These are phyloP conservation scores for Apoda limacodes DNA, from an alignment of 2,888 invertebrate genomes.

Conservation along the genomic window DNA sequence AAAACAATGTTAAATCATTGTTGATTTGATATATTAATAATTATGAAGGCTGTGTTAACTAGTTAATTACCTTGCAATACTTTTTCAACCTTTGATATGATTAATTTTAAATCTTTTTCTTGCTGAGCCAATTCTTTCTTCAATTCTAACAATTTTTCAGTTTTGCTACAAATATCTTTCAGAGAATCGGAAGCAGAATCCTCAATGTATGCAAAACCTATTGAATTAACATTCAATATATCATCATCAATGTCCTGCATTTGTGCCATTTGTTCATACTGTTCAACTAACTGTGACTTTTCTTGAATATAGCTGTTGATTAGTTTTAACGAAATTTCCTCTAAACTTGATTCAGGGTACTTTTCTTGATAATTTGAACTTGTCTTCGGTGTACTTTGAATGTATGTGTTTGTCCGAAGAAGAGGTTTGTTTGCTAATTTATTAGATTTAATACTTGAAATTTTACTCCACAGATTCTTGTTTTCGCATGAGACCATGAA, in stretches of 20 bases:
- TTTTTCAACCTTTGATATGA: constrained; percentile 45
- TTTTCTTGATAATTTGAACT: constrained; percentile 68
- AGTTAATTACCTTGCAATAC: constrained; percentile 42
- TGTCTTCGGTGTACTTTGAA: constrained; percentile 74
- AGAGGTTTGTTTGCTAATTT: constrained; percentile 37
- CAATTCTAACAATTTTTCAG: constrained; percentile 71
- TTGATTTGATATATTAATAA: not conserved
- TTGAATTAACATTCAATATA: constrained; percentile 68
- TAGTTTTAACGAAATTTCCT: constrained; percentile 80
- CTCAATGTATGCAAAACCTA: constrained; percentile 74
- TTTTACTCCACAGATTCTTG: constrained; percentile 80
- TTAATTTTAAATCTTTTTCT: constrained; percentile 70
- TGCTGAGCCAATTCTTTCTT: constrained; percentile 73
- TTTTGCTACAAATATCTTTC: constrained; percentile 74
- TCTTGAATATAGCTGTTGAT: constrained; percentile 77
- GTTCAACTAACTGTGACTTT: constrained; percentile 75
- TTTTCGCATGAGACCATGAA: constrained; percentile 87
- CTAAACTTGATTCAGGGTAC: constrained; percentile 74
- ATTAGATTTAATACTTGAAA: constrained; percentile 65
- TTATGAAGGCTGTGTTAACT: too few relatives aligned
- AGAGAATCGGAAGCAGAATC: constrained; percentile 71
- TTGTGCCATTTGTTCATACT: constrained; percentile 76
- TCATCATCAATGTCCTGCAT: constrained; percentile 67
- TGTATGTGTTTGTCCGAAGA: constrained; percentile 72
- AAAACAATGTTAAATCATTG: not conserved